phyloP scores from a whole-genome alignment of 2,113 vertebrate genomes.

The Nesospiza acunhae region DNA sequence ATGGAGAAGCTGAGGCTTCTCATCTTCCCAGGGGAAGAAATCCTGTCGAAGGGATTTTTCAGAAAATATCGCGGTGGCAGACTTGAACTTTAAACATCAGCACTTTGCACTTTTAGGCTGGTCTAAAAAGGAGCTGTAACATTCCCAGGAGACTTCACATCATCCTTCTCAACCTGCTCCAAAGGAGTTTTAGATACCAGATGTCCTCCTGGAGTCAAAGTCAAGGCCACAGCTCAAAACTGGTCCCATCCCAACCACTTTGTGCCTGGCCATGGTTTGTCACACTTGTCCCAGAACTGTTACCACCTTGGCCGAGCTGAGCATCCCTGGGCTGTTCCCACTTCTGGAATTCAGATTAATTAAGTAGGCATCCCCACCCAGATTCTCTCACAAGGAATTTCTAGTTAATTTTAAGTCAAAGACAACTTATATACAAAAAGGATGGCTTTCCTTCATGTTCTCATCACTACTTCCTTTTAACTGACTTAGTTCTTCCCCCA shows the following conservation, averaged over 20 bases:
- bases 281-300: not conserved
- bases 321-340: not conserved
- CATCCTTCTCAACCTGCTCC: not conserved
- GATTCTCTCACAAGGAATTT: not conserved
- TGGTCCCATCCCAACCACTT: not conserved
- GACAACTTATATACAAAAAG: not conserved
- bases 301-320: not conserved
- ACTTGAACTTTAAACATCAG: not conserved
- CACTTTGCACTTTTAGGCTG: not conserved
- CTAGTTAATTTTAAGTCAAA: not conserved
- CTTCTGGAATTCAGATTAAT: not conserved
- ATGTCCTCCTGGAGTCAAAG: not conserved
- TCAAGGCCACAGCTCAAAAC: not conserved
- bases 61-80: too few relatives aligned
- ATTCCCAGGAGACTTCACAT: not conserved
- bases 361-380: not conserved
- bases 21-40: too few relatives aligned
- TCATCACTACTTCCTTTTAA: not conserved
- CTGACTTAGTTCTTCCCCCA: not conserved
- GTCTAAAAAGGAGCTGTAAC: not conserved
- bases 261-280: not conserved
- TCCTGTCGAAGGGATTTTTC: too few relatives aligned
- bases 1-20: too few relatives aligned
- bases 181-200: not conserved
- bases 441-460: not conserved